Conservation (phyloP, 2,113 vertebrate genomes). For the Crotalus viridis region DNA sequence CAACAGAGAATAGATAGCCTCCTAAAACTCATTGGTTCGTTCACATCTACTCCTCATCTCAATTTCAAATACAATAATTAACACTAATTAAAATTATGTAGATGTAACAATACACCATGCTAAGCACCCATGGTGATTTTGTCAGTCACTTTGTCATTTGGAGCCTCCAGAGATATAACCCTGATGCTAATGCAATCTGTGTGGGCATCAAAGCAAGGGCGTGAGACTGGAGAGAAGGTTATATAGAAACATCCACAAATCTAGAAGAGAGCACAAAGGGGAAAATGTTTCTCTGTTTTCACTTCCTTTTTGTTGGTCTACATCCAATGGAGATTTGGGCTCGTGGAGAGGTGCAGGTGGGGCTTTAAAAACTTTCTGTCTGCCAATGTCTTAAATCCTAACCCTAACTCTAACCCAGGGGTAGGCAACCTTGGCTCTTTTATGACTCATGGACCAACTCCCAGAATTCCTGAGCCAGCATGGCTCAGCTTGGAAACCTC, state of each 20-base stretch:
- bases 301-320: neutral
- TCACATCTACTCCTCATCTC: neutral
- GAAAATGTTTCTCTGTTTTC: neutral
- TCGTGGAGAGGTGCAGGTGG: neutral
- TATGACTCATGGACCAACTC: no score
- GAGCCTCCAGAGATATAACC: neutral
- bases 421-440: no score
- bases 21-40: neutral
- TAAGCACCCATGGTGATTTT: neutral
- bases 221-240: neutral
- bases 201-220: neutral
- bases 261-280: neutral
- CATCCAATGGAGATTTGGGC: neutral
- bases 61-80: neutral
- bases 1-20: neutral
- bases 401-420: no score
- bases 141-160: neutral
- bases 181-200: neutral
- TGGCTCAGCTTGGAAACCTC: no score
- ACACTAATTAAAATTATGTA: neutral
- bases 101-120: neutral
- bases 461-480: no score
- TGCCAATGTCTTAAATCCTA: neutral
- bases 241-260: neutral
- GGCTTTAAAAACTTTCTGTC: neutral